Base-by-base conservation (phyloP, 2,888 invertebrate genomes). In the Drosophila hamatofila region DNA sequence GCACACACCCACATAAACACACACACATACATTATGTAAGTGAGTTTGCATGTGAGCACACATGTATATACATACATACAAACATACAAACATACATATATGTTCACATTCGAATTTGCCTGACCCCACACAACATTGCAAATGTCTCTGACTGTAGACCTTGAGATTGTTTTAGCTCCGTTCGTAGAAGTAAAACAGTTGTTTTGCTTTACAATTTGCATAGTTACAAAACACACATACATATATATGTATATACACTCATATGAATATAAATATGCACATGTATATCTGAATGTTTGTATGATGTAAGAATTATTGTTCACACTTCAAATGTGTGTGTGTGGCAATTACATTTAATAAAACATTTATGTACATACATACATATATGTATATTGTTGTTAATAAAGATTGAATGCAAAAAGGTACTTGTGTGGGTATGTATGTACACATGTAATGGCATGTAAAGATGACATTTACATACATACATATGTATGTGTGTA, bases 101-200 rank as follows among this genome's bases (percentile, higher is more conserved):
- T 11, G 33, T 30, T 68, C 39, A 33, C 63, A 54, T 60, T 75
- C 59, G 71, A 61, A 68, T 80, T 75, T 75, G 87, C 77, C 87
- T 86, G 83, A 84, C 83, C 87, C 83, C 83, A 81, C 83, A 83
- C 87, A 84, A 84, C 84, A 86, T 78, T 72, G 71, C 71, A 63
- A 55, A 62, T 73, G 79, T 68, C 70, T 75, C 78, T 78, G 78
- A 70, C 75, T 68, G 66, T 68, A 78, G 81, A 76, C 83, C 83
- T 84, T 84, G 86, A 75, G 71, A 77, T 67, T 72, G 72, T 70
- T 75, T 55, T 62, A 37, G 49, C 57, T 59, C 41, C 57, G 41
- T 14, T 42, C 23, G 41, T 35, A 58, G 30, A 46, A 49, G 27
- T 9, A 35, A 42, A n/a, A 67, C 33, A 60, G 51, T 52, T 51